Evolutionary conservation across 2,797 vertebrate species (phyloP).

Genomic region (Antennarius maculatus): DNA sequence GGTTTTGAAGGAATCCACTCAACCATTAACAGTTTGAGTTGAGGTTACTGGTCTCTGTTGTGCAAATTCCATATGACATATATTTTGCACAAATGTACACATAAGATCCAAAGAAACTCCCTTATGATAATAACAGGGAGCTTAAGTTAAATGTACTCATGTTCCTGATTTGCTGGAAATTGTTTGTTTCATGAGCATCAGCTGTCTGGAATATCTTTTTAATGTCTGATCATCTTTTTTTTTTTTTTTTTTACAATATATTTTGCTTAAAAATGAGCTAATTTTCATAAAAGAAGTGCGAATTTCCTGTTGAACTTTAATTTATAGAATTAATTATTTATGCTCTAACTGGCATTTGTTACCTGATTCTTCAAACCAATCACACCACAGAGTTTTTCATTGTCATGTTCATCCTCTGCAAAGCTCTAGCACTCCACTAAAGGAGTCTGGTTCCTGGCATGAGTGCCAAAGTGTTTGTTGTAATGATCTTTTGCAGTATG

Average conservation of each 20-base stretch:
- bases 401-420: neutral
- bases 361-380: neutral
- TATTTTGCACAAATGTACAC: neutral
- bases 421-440: neutral
- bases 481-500: constrained; percentile 10
- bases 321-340: neutral
- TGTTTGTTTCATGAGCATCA: no score
- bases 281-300: no score
- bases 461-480: neutral
- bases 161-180: no score
- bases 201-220: no score
- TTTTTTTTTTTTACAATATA: neutral
- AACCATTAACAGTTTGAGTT: no score
- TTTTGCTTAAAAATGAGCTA: no score
- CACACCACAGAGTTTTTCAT: neutral
- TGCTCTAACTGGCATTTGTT: neutral
- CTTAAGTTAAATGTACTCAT: neutral
- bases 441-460: neutral
- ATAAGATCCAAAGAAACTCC: neutral
- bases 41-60: no score
- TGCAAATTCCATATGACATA: neutral
- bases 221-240: no score
- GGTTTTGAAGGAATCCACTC: no score
- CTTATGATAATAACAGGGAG: neutral
- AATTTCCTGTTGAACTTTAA: neutral